phyloP scores from a whole-genome alignment of 2,888 invertebrate species.

The Alcis repandata region DNA sequence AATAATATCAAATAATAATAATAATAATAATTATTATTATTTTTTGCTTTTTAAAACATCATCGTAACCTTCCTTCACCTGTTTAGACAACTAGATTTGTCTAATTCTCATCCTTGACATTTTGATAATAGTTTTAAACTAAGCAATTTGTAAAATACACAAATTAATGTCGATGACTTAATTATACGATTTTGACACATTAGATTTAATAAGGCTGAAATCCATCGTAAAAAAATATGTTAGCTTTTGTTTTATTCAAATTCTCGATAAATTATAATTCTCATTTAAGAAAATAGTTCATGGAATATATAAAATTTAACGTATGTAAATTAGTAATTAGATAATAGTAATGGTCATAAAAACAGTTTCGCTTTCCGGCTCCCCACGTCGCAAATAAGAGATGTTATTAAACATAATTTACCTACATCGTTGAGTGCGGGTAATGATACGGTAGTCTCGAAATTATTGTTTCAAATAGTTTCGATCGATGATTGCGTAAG shows the following conservation, averaged over 20 bases:
- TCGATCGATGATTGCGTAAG: slow-evolving; percentile 20
- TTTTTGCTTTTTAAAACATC: too few species aligned
- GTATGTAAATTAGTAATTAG: slow-evolving; percentile 10
- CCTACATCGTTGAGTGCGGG: slow-evolving; percentile 56
- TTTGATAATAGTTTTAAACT: background rate
- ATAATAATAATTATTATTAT: too few species aligned
- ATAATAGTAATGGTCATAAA: slow-evolving; percentile 8
- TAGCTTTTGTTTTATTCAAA: too few species aligned
- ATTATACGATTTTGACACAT: background rate
- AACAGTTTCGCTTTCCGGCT: slow-evolving; percentile 34
- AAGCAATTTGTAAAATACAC: background rate
- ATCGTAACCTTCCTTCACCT: slow-evolving; percentile 1
- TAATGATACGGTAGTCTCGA: slow-evolving; percentile 60
- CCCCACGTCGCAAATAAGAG: slow-evolving; percentile 44
- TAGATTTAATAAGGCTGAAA: too few species aligned
- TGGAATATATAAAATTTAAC: background rate
- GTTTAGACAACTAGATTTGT: background rate
- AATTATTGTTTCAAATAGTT: slow-evolving; percentile 60
- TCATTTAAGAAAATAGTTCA: background rate
- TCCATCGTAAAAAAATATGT: too few species aligned
- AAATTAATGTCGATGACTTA: background rate
- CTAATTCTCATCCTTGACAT: slow-evolving; percentile 8
- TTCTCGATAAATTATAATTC: too few species aligned
- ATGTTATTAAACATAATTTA: slow-evolving; percentile 64
- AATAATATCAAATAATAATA: too few species aligned